Conservation (phyloP, 2,113 vertebrate species). For the Etheostoma spectabile region DNA sequence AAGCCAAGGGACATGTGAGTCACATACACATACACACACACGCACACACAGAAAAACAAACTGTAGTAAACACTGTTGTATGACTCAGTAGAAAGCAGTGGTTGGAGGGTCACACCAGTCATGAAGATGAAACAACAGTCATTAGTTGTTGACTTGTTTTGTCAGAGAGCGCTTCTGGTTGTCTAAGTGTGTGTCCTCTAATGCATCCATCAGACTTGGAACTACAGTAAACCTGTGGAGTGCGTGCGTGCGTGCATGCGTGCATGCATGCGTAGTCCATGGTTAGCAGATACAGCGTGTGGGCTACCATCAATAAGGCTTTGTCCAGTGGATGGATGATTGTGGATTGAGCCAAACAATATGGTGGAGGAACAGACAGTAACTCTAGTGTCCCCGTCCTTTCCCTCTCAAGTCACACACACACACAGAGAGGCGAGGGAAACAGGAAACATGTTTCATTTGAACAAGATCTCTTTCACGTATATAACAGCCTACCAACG, state of each 20-base stretch:
- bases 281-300: conserved; percentile 48
- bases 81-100: conserved; percentile 16
- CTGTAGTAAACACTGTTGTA: background rate
- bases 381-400: conserved; percentile 5
- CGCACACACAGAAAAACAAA: background rate
- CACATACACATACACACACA: background rate
- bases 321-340: conserved; percentile 39
- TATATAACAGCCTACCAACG: too few relatives aligned
- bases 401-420: conserved; percentile 7
- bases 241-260: background rate
- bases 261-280: conserved; percentile 11
- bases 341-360: conserved; percentile 1
- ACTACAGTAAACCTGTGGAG: background rate
- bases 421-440: too few relatives aligned
- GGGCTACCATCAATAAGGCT: conserved; percentile 43
- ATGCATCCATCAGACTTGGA: background rate
- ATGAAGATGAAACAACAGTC: background rate
- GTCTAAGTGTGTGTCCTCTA: background rate
- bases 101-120: background rate
- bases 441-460: background rate
- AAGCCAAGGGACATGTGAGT: too few relatives aligned
- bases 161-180: background rate
- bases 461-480: too few relatives aligned
- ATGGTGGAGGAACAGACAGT: conserved; percentile 24
- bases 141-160: conserved; percentile 5